Evolutionary conservation across 1,140 invertebrate species (phyloP), one percentile per base, ranked within the genome.

Genomic region (Conopomorpha cramerella): DNA sequence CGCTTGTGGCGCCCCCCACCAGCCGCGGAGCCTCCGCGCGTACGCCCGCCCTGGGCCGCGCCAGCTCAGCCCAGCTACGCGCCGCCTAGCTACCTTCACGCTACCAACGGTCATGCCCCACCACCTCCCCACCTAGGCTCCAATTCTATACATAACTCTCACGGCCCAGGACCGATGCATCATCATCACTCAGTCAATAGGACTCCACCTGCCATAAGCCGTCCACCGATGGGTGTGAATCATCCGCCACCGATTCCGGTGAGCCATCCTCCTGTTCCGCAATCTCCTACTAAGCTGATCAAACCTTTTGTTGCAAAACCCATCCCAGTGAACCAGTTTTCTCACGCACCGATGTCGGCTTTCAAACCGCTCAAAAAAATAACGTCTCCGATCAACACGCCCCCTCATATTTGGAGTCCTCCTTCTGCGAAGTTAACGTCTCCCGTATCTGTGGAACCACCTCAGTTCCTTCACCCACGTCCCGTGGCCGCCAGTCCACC

Each of bases 331-430:
- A 86, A 86, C 62, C 81, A 86, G 43, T 89, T 89, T 45, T 86
- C 84, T 27, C 86, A 88, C 50, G 86, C 86, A 2, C 84, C 85
- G 1, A 81, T 85, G 64, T 88, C 86, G 7, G 85, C 86, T 11
- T 88, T 88, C 41, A 84, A 84, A 41, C 86, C 86, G 8, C 72
- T 77, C 3, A 66, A 77, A 40, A 82, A 81, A 45, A 52, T 71
- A 11, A 41, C 54, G 13, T 70, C 65, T 10, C 67, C 71, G 1
- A 61, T 47, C 4, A 45, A 43, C 7, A 53, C 66, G 10, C 54
- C 60, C 2, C 43, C 66, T 3, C 58, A 67, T 39, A 45, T 78
- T 11, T 79, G 77, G 76, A 72, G 64, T 46, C 70, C 77, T 2
- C 73, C 77, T 2, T 77, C 78, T 28, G 49, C 62, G 4, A 66